Evolutionary conservation across 2,113 vertebrate genomes (phyloP).

Genomic region (Turnix velox): DNA sequence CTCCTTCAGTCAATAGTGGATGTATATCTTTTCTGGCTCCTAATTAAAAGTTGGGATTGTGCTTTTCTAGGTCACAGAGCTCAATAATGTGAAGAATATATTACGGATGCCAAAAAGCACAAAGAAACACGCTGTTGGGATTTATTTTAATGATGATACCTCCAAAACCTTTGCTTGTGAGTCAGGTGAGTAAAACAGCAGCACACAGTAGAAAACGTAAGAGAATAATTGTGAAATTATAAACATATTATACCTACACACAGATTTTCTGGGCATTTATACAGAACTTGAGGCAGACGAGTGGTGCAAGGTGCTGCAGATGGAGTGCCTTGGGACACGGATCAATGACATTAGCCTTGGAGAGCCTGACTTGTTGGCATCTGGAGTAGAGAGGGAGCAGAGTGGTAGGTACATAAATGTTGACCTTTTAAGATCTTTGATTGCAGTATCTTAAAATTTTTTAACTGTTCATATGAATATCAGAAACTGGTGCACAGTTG

Average conservation of each 20-base stretch:
- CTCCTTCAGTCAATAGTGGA: too few relatives aligned
- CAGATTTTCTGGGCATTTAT: constrained; percentile 43
- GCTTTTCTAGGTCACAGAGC: constrained; percentile 78
- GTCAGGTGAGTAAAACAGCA: constrained; percentile 73
- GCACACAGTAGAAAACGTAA: background rate
- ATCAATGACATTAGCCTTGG: constrained; percentile 79
- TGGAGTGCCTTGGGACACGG: constrained; percentile 77
- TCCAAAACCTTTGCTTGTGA: constrained; percentile 83
- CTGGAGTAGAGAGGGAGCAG: constrained; percentile 81
- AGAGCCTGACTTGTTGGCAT: constrained; percentile 81
- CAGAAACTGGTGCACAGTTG: background rate
- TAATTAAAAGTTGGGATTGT: background rate
- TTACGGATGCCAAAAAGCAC: constrained; percentile 75
- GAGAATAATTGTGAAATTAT: background rate
- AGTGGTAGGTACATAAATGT: constrained; percentile 73
- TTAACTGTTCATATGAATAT: fast-evolving
- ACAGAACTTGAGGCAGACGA: constrained; percentile 83
- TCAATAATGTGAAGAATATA: constrained; percentile 77
- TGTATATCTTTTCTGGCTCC: background rate
- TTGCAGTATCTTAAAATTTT: background rate
- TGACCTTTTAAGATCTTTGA: background rate
- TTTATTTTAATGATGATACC: constrained; percentile 79
- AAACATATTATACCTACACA: background rate
- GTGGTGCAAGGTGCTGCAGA: constrained; percentile 83
- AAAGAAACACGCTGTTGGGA: constrained; percentile 78